A percentile compares a stretch with the other conserved stretches of the same genome.
Conservation (phyloP, 2,888 invertebrate species). For the Ectobius pallidus region DNA sequence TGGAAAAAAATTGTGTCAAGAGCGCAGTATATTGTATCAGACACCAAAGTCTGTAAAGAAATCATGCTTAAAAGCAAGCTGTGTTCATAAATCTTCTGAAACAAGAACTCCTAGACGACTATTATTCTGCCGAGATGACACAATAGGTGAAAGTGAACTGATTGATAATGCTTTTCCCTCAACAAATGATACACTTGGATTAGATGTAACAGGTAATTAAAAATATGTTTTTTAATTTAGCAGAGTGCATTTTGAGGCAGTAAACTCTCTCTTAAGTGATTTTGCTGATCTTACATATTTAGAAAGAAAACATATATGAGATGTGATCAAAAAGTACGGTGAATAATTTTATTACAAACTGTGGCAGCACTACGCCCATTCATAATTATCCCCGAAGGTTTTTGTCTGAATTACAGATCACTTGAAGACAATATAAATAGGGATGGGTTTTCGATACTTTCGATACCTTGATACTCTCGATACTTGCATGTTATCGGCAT, state of each 20-base stretch:
- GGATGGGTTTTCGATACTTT: no score
- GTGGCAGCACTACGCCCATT: no score
- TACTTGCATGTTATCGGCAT: no score
- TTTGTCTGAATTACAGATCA: neutral
- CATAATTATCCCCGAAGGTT: no score
- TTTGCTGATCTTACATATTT: neutral
- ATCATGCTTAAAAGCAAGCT: neutral
- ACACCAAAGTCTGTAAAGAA: slow-evolving; percentile 12
- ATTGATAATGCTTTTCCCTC: neutral
- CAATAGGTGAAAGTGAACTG: neutral
- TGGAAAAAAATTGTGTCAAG: slow-evolving; percentile 14
- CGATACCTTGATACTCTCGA: no score
- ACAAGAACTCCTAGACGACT: neutral
- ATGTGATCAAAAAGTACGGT: no score
- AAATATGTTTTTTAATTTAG: neutral
- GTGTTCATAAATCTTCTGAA: neutral
- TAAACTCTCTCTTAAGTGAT: neutral
- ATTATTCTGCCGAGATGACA: neutral
- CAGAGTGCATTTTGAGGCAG: neutral
- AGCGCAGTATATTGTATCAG: slow-evolving; percentile 20
- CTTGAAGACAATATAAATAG: neutral
- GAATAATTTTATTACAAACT: no score
- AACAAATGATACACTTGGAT: neutral
- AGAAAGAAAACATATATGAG: neutral
- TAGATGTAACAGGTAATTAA: slow-evolving; percentile 22